phyloP scores from a whole-genome alignment of 2,113 vertebrate genomes.

The Hemiprocne comata region DNA sequence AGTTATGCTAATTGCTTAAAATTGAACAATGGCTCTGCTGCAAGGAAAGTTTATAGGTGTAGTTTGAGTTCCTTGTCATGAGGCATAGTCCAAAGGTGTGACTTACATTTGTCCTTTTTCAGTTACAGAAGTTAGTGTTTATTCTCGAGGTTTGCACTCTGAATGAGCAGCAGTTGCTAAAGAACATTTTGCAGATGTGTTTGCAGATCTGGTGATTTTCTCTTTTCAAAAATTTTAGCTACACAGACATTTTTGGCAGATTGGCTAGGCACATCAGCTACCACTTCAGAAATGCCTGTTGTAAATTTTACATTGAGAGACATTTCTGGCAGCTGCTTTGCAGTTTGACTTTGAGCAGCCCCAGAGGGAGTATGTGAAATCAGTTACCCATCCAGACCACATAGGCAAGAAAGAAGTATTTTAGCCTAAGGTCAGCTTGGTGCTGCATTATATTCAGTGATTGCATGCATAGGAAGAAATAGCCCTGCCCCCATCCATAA shows the following conservation, averaged over 20 bases:
- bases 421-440: not conserved
- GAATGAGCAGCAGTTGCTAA: not conserved
- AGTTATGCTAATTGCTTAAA: not conserved
- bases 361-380: not conserved
- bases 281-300: slow-evolving; percentile 32
- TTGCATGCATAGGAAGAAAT: not conserved
- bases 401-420: not conserved
- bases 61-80: not conserved
- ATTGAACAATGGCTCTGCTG: not conserved
- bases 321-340: slow-evolving; percentile 24
- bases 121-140: not conserved
- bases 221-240: slow-evolving; percentile 51
- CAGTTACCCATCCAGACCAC: not conserved
- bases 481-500: fast-evolving
- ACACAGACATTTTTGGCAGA: slow-evolving; percentile 12
- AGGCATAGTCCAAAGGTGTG: not conserved
- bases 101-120: slow-evolving; percentile 21
- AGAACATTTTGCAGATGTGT: slow-evolving; percentile 30
- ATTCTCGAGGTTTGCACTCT: not conserved
- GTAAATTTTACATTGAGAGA: slow-evolving; percentile 15
- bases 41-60: not conserved
- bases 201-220: slow-evolving; percentile 36
- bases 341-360: slow-evolving; percentile 26
- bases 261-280: slow-evolving; percentile 19
- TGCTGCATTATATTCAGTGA: not conserved